Evolutionary conservation across 2,797 vertebrate species (phyloP).

Genomic region (Corythornis leucogaster): DNA sequence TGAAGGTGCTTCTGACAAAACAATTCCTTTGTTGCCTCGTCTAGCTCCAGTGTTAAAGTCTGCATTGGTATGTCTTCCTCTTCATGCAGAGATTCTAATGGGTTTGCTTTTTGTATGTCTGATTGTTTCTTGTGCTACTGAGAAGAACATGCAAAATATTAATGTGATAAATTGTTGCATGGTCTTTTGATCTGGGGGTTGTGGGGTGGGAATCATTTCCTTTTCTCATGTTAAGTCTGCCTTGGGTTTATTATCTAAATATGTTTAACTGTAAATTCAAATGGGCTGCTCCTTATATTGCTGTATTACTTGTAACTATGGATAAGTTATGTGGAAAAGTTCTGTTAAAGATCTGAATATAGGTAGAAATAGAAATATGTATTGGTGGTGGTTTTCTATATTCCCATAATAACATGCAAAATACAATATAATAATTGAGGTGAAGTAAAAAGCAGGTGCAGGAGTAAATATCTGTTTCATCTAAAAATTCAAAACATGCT

Average conservation of each 20-base stretch:
- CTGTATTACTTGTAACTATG: not conserved
- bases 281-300: not conserved
- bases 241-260: not conserved
- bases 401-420: not conserved
- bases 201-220: not conserved
- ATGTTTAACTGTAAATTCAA: not conserved
- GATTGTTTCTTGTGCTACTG: not conserved
- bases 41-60: constrained; percentile 80
- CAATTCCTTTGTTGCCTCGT: constrained; percentile 78
- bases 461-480: not conserved
- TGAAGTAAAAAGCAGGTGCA: not conserved
- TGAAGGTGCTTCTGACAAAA: constrained; percentile 76
- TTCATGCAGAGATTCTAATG: not conserved
- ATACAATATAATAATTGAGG: not conserved
- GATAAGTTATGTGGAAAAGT: not conserved
- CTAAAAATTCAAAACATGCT: not conserved
- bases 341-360: not conserved
- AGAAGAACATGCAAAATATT: not conserved
- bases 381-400: not conserved
- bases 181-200: not conserved
- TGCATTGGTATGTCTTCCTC: constrained; percentile 75
- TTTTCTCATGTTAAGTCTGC: not conserved
- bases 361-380: not conserved
- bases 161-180: not conserved
- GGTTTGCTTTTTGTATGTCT: not conserved